Evolutionary conservation across 2,888 invertebrate genomes (phyloP).

Genomic region (Sturmia bella): DNA sequence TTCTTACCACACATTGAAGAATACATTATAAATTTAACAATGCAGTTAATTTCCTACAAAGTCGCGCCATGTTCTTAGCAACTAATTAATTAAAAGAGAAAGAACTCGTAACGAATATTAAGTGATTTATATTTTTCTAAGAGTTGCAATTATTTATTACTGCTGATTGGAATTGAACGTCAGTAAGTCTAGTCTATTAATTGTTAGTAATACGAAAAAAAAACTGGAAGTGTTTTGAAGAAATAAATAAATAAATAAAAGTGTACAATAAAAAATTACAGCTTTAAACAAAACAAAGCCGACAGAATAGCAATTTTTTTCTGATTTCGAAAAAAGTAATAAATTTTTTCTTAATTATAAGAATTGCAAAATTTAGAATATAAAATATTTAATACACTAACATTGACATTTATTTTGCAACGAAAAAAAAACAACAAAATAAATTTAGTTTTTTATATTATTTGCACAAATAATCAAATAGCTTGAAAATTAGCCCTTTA

Average conservation of each 20-base stretch:
- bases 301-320: neutral
- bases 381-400: neutral
- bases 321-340: no score
- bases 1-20: no score
- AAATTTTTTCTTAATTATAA: no score
- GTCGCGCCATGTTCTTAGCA: neutral
- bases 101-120: conserved; percentile 36
- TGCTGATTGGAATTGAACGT: conserved; percentile 8
- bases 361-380: neutral
- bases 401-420: no score
- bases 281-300: conserved; percentile 16
- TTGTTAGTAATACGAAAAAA: conserved; percentile 8
- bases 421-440: no score
- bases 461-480: no score
- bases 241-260: neutral
- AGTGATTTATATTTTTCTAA: neutral
- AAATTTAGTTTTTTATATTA: no score
- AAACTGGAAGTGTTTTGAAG: conserved; percentile 18
- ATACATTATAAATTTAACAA: conserved; percentile 4
- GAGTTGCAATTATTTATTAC: conserved; percentile 19
- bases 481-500: no score
- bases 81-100: conserved; percentile 13
- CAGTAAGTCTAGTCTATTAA: conserved; percentile 24
- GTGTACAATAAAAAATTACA: neutral
- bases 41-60: conserved; percentile 16